Percentiles rank a stretch among this genome's conserved stretches.
These are phyloP conservation scores for Nipponacmea schrenckii DNA, from an alignment of 2,888 invertebrate species.

Conservation along the genomic window DNA sequence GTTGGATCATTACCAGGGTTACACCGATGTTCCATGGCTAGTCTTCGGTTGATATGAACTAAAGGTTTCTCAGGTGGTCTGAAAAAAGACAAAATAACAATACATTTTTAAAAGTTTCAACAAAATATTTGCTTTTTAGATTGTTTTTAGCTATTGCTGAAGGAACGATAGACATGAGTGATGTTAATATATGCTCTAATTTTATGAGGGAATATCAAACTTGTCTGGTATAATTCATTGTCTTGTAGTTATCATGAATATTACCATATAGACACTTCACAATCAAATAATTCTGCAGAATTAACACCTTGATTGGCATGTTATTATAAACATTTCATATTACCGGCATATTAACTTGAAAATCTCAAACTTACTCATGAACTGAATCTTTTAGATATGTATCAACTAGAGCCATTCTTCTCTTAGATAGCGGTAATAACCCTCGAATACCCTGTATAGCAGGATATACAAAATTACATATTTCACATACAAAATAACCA, in stretches of 20 bases:
- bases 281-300: too few relatives aligned
- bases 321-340: too few relatives aligned
- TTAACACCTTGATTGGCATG: too few relatives aligned
- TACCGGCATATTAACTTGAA: too few relatives aligned
- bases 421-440: constrained; percentile 62
- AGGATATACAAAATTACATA: too few relatives aligned
- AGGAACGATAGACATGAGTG: too few relatives aligned
- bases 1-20: constrained; percentile 58
- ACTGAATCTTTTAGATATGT: constrained; percentile 63
- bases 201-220: too few relatives aligned
- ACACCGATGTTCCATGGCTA: constrained; percentile 63
- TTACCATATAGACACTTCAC: too few relatives aligned
- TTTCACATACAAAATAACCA: constrained; percentile 1
- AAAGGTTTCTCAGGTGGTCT: constrained; percentile 52
- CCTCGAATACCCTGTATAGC: constrained; percentile 61
- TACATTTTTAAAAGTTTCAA: background rate
- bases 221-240: too few relatives aligned
- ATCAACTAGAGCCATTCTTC: constrained; percentile 60
- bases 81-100: background rate
- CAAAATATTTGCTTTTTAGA: background rate
- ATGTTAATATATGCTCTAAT: too few relatives aligned
- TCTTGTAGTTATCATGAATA: too few relatives aligned
- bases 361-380: constrained; percentile 61
- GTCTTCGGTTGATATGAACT: constrained; percentile 63
- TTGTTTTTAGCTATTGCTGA: too few relatives aligned